A percentile compares a stretch with the other conserved stretches of the same genome.
These are phyloP conservation scores for Idaea biselata DNA, from an alignment of 2,888 invertebrate genomes.

Conservation along the genomic window DNA sequence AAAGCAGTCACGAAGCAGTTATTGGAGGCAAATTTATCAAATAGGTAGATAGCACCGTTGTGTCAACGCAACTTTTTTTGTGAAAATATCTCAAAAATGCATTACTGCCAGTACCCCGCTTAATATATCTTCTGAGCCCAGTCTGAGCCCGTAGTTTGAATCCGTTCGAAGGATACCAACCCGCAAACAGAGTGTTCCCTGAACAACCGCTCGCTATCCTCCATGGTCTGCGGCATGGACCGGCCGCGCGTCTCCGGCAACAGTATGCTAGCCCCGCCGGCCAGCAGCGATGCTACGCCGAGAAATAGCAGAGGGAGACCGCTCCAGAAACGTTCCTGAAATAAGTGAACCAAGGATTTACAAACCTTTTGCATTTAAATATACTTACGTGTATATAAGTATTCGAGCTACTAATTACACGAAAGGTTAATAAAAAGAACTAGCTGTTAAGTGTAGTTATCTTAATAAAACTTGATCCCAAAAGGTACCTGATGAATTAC, in stretches of 20 bases:
- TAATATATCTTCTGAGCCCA: not conserved
- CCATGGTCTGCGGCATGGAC: constrained; percentile 57
- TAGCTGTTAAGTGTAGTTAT: no score
- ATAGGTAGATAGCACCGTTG: no score
- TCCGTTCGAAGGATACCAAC: constrained; percentile 17
- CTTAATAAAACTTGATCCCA: no score
- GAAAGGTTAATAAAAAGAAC: no score
- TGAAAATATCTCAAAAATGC: no score
- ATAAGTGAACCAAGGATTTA: not conserved
- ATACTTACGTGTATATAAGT: no score
- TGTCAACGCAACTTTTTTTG: no score
- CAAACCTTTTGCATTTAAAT: not conserved
- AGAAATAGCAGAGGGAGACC: constrained; percentile 49
- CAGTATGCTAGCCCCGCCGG: constrained; percentile 38
- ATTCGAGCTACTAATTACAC: not conserved
- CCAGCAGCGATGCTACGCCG: constrained; percentile 34
- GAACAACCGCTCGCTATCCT: constrained; percentile 42
- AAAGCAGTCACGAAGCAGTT: no score
- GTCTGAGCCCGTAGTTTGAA: not conserved
- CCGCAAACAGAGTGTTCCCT: constrained; percentile 30
- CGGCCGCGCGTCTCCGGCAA: constrained; percentile 56
- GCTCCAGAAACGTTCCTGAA: constrained; percentile 49
- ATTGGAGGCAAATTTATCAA: no score
- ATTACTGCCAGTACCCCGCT: not conserved
- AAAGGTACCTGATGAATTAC: no score